Base-by-base conservation (phyloP, 2,888 invertebrate species). In the Cecidostiba fungosa region DNA sequence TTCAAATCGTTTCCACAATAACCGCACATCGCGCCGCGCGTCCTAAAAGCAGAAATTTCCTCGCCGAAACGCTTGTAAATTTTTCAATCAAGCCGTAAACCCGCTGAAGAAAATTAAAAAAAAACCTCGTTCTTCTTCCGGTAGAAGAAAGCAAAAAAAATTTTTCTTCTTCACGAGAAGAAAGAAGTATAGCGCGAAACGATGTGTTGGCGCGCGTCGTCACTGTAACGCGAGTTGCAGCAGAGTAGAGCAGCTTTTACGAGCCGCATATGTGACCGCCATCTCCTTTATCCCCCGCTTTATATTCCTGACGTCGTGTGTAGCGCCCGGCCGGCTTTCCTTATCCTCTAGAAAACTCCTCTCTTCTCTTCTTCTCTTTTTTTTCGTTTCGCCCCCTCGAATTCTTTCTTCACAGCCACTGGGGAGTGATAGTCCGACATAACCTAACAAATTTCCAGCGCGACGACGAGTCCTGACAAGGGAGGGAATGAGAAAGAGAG, bases 341-440 rank as follows among this genome's bases (percentile, higher is more conserved):
- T 77, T 82, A 59, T 87, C 78, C 66, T 29, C 32, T 29, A 16
- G 36, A 70, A 70, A 70, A 36, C 69, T 69, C 69, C 29, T 1
- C 59, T 32, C 26, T 32, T n/a, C n/a, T n/a, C n/a, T n/a, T n/a
- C n/a, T n/a, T n/a, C n/a, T n/a, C n/a, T n/a, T n/a, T 62, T 66
- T 36, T 23, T 19, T 26, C 50, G 70, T n/a, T 23, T 86, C 82
- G 81, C 62, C 84, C 82, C 82, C 82, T 50, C 62, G 76, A 82
- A 91, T 92, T 91, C 90, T 90, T 91, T 91, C 90, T 91, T 91
- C 90, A 91, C 92, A 92, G 91, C 91, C 93, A 90, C 92, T 90
- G 89, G 93, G 93, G 93, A 92, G 92, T 90, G 91, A 92, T 92
- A 91, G 91, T 89, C 90, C 89, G 89, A 90, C 91, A 89, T 90